These are phyloP conservation scores for Andricus quercusramuli DNA, from an alignment of 2,888 invertebrate genomes.

Conservation along the genomic window DNA sequence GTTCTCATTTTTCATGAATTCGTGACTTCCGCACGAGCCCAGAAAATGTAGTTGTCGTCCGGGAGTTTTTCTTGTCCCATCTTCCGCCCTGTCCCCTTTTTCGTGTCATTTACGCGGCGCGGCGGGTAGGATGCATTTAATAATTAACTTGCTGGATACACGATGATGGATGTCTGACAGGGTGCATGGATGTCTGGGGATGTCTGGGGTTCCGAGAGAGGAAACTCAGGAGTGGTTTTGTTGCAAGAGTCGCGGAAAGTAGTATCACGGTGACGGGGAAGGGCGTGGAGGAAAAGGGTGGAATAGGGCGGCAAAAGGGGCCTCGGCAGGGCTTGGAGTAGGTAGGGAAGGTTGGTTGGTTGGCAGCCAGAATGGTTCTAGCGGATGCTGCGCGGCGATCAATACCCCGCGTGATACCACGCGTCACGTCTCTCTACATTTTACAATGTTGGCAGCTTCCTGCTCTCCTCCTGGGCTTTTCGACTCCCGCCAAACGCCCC, in stretches of 20 bases:
- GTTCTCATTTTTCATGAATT: not conserved
- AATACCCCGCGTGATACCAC: slow-evolving; percentile 77
- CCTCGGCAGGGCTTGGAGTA: slow-evolving; percentile 62
- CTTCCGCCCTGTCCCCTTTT: not conserved
- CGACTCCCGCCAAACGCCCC: slow-evolving; percentile 35
- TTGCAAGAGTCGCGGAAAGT: slow-evolving; percentile 51
- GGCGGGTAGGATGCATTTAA: slow-evolving; percentile 66
- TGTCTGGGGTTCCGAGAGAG: slow-evolving; percentile 50
- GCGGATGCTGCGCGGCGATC: slow-evolving; percentile 75
- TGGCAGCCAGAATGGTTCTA: slow-evolving; percentile 72
- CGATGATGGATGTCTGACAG: slow-evolving; percentile 70
- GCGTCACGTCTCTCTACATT: slow-evolving; percentile 70
- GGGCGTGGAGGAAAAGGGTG: slow-evolving; percentile 48
- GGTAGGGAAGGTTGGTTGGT: slow-evolving; percentile 70
- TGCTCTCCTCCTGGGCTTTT: slow-evolving; percentile 49
- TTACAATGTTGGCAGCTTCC: slow-evolving; percentile 59
- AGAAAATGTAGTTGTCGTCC: slow-evolving; percentile 1
- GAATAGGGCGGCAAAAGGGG: slow-evolving; percentile 47
- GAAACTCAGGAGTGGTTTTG: slow-evolving; percentile 44
- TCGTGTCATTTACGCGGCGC: slow-evolving; percentile 25
- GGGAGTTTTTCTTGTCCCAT: slow-evolving; percentile 34
- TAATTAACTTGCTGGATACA: slow-evolving; percentile 71
- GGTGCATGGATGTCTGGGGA: slow-evolving; percentile 57
- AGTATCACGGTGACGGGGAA: slow-evolving; percentile 44
- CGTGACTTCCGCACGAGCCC: not conserved